These are phyloP conservation scores for Sitobion miscanthi DNA, from an alignment of 1,140 invertebrate genomes.

Conservation along the genomic window DNA sequence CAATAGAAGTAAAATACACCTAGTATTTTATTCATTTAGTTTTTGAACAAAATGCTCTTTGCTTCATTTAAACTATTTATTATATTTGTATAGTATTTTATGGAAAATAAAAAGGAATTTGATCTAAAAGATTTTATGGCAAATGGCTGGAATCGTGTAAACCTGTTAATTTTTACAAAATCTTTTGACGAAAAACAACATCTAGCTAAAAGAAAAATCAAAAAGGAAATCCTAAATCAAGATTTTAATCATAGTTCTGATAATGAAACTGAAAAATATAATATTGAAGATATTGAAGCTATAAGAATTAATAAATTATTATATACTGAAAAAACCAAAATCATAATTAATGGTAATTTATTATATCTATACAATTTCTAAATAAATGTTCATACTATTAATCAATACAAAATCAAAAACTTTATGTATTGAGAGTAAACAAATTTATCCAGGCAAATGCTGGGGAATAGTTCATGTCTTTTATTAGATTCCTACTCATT, in stretches of 20 bases:
- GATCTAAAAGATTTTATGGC: not conserved
- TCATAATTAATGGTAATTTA: constrained; percentile 21
- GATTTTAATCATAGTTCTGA: not conserved
- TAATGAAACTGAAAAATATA: not conserved
- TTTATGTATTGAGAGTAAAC: not conserved
- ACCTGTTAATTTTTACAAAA: not conserved
- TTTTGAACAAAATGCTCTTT: not conserved
- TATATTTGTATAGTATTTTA: constrained; percentile 24
- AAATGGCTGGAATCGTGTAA: constrained; percentile 33
- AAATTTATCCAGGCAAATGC: not conserved
- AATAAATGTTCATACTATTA: not conserved
- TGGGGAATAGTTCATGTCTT: not conserved
- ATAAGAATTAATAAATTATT: not conserved
- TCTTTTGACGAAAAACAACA: not conserved
- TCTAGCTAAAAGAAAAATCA: not conserved
- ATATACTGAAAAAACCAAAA: constrained; percentile 16
- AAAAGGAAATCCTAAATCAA: not conserved
- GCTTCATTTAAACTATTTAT: not conserved
- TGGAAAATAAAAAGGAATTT: constrained; percentile 13
- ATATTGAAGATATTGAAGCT: not conserved
- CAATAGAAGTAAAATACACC: not conserved
- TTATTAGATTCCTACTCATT: not conserved
- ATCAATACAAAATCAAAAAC: not conserved
- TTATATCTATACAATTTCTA: not conserved
- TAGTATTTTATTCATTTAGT: not conserved